phyloP scores from a whole-genome alignment of 1,140 invertebrate species.

The Tenebrio molitor region DNA sequence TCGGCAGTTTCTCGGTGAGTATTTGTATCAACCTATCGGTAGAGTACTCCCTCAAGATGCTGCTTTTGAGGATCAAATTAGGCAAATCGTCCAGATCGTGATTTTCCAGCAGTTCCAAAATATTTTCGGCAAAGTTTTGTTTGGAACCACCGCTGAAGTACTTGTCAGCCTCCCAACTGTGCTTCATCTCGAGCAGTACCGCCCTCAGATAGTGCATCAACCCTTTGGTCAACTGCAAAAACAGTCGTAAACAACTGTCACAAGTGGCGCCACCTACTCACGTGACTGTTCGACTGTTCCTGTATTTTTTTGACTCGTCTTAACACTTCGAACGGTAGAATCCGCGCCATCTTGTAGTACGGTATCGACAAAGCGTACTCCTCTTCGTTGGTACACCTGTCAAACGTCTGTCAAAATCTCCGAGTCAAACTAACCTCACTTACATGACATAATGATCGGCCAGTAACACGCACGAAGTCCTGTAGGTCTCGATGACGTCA shows the following conservation, averaged over 20 bases:
- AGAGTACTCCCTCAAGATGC: constrained; percentile 71
- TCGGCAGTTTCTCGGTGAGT: constrained; percentile 58
- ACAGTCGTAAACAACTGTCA: neutral
- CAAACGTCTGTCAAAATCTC: no score
- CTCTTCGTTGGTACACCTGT: constrained; percentile 62
- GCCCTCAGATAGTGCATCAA: constrained; percentile 70
- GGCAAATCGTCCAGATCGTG: constrained; percentile 68
- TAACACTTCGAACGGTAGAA: constrained; percentile 69
- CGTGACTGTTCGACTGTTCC: constrained; percentile 59
- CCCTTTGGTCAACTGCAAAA: constrained; percentile 66
- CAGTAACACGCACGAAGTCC: constrained; percentile 74
- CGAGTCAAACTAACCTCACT: constrained; percentile 56
- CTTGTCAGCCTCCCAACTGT: constrained; percentile 67
- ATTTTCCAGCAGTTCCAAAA: constrained; percentile 65
- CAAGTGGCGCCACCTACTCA: constrained; percentile 31
- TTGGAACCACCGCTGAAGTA: constrained; percentile 64
- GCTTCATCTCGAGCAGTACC: constrained; percentile 66
- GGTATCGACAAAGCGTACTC: constrained; percentile 73
- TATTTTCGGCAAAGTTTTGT: constrained; percentile 69
- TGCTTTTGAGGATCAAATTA: constrained; percentile 70
- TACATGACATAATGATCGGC: constrained; percentile 77
- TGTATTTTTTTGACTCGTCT: constrained; percentile 65
- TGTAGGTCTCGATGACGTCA: constrained; percentile 70
- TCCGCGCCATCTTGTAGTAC: constrained; percentile 73
- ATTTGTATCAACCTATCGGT: constrained; percentile 72